Base-by-base conservation (phyloP, 2,797 vertebrate species). In the Ispidina lecontei region DNA sequence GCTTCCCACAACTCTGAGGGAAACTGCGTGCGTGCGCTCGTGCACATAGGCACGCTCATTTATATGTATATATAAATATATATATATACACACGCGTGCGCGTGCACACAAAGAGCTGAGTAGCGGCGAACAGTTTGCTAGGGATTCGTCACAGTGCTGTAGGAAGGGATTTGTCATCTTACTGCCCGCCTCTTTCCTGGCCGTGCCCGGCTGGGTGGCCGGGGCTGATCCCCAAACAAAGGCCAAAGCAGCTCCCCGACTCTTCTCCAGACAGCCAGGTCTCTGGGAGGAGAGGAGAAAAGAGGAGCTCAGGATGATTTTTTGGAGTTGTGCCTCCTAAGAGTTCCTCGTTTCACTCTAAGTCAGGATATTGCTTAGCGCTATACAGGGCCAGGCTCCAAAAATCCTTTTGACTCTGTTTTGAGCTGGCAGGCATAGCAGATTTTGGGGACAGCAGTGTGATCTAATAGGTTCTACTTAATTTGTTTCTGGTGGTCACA, bases 1-100 rank as follows among this genome's bases (percentile, higher is more conserved):
- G 59, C 49, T 91, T 79, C 75, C 87, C 75, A 63, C 51, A 84
- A 13, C 67, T 77, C 63, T 0, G 25, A 46, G 87, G 41, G 33
- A 59, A 73, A 65, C 75, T 94, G 92, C 29, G 94, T 95, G 94
- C 92, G 92, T 94, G 94, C 90, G 55, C 92, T 33, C 3, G 51
- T 23, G 93, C 94, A 94, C 93, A 93, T 87, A 90, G 86, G 19
- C 93, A 31, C 43, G 10, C 75, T 79, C 83, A n/a, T 79, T 46
- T 84, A 41, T 89, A 44, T 88, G 89, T 67, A 65, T 71, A 47
- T 47, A 41, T 73, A 37, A 28, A 55, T 39, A 76, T 20, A 49
- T 31, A 26, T 2, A 7, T 1, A 8, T 17, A 9, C 16, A 7
- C 5, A 1, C 12, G 10, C 35, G 4, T 7, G 12, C 7, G 6